Evolutionary conservation across 92 coral and sea anemone genomes (phyloP), one percentile per base, ranked within the genome.

Genomic region (Zoanthus solanderi): DNA sequence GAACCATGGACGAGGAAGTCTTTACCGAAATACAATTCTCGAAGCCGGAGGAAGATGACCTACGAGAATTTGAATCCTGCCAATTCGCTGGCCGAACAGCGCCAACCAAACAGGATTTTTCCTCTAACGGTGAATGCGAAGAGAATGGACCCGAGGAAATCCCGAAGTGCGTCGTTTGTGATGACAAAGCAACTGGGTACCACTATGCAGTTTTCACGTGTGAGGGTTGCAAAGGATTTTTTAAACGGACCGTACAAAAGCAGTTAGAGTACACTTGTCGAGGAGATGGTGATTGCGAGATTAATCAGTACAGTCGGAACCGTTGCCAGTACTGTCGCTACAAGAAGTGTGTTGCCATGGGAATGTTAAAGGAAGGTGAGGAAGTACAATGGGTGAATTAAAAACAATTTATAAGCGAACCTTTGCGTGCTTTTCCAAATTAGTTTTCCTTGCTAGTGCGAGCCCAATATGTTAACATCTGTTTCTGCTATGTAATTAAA

Each of bases 151-250:
- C 71, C 72, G 48, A 85, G 37, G 75, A 79, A 30, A 12, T 34
- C 23, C 94, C 68, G 47, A 89, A 83, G 32, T 97, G 99, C 46
- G 98, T 97, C 2, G 99, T 97, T 31, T 97, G 99, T 80, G 89
- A 72, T 60, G 99, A 97, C 84, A 95, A 94, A 76, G 99, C 99
- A 16, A 95, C 98, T 14, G 99, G 99, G 0, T 97, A 97, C 83
- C 99, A 97, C 78, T 97, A 97, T 89, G 98, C 98, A 0, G 99
- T 97, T 73, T 97, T 97, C 85, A 97, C 99, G 5, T 97, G 99
- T 76, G 99, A 97, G 75, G 99, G 99, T 3, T 97, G 99, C 65
- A 97, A 97, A 60, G 99, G 99, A 34, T 97, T 97, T 83, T 97
- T 97, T 76, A 97, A 97, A 58, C 90, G 99, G 9, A 97, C 99